Conservation (phyloP, 2,113 vertebrate genomes). For the Corythaixoides concolor region DNA sequence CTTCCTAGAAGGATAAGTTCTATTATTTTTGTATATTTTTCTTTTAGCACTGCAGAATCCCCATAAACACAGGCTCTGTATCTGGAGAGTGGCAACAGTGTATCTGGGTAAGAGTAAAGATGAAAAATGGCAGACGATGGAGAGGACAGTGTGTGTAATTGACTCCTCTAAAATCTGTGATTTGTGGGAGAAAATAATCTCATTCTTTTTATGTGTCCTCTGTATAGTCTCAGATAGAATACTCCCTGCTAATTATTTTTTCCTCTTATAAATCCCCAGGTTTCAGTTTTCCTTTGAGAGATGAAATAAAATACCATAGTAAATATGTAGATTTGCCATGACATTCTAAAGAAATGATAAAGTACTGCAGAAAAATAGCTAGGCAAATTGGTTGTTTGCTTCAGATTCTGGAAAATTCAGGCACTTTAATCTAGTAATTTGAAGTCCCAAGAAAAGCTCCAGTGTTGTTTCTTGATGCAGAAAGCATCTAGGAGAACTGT, state of each 20-base stretch:
- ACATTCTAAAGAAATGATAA: not conserved
- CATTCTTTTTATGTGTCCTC: not conserved
- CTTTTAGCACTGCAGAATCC: not conserved
- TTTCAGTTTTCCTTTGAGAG: not conserved
- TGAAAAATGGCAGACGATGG: not conserved
- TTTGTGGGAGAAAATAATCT: not conserved
- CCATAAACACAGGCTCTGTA: not conserved
- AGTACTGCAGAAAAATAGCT: not conserved
- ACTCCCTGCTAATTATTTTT: not conserved
- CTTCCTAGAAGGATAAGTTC: not conserved
- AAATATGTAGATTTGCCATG: not conserved
- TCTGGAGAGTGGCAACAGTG: not conserved
- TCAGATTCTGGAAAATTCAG: not conserved
- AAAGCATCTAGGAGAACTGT: not conserved
- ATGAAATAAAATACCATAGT: not conserved
- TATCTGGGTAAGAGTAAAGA: not conserved
- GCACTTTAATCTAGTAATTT: not conserved
- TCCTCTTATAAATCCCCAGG: not conserved
- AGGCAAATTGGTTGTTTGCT: not conserved
- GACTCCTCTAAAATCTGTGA: not conserved
- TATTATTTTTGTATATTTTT: not conserved
- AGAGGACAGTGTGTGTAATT: not conserved
- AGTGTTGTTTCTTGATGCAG: not conserved
- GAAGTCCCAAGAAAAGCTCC: not conserved
- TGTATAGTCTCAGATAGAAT: not conserved